Evolutionary conservation across 2,113 vertebrate genomes (phyloP).

Genomic region (Tetraodon nigroviridis): DNA sequence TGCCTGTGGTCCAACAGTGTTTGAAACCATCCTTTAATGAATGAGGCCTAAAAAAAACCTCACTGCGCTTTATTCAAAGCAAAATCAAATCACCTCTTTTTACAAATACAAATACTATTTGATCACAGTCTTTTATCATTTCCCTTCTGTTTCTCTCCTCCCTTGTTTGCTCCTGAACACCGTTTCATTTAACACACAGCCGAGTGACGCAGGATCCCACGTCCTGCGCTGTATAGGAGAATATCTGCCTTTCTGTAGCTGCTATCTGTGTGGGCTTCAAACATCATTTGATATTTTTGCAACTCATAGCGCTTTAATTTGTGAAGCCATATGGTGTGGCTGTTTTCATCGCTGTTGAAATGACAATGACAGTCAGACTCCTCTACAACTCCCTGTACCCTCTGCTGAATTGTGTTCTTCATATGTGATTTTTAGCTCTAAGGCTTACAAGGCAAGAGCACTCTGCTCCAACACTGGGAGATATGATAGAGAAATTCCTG

Average conservation of each 20-base stretch:
- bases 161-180: conserved; percentile 9
- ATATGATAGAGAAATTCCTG: conserved; percentile 79
- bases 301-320: background rate
- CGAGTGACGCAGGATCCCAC: conserved; percentile 1
- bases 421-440: conserved; percentile 84
- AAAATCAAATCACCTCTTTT: conserved; percentile 3
- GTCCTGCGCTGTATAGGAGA: conserved; percentile 11
- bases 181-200: conserved; percentile 17
- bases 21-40: conserved; percentile 4
- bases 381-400: conserved; percentile 34
- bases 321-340: conserved; percentile 1
- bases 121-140: conserved; percentile 22
- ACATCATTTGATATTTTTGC: conserved; percentile 13
- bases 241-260: conserved; percentile 34
- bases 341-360: too few relatives aligned
- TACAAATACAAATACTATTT: conserved; percentile 33
- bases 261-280: conserved; percentile 11
- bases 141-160: conserved; percentile 42
- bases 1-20: conserved; percentile 24
- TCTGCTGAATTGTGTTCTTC: conserved; percentile 66
- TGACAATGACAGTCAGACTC: conserved; percentile 41
- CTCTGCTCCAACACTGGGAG: conserved; percentile 90
- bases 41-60: background rate
- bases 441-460: conserved; percentile 96
- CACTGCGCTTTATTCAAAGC: background rate